Base-by-base conservation (phyloP, 64 coral and sea anemone genomes). In the Actinia tenebrosa region DNA sequence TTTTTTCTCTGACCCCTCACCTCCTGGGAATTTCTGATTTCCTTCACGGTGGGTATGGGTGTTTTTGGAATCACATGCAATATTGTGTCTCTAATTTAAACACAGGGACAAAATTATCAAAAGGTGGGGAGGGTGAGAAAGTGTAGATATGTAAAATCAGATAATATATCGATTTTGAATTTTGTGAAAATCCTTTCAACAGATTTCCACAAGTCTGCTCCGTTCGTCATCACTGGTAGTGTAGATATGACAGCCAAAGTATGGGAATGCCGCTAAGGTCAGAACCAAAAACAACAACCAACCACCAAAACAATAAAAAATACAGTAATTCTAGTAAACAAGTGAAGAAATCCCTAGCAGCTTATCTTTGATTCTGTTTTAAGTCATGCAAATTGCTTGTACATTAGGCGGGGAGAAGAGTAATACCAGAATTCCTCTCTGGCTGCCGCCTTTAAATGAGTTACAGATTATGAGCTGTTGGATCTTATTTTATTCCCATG, bases 191-290 rank as follows among this genome's bases (percentile, higher is more conserved):
- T 44, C 87, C 78, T 27, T 80, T 59, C 89, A 86, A 77, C 84
- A 99, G 97, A 99, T 95, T 99, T 99, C 89, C 93, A 99, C 88
- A 99, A 91, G 61, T 95, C 97, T 82, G 89, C 93, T 26, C 97
- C 97, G n/a, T 99, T 99, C 86, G 97, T 99, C 22, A 53, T 95
- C 22, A 99, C 97, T 79, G 97, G 97, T 71, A 99, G 97, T 64
- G 97, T 99, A 43, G 97, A 99, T 86, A 92, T 95, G 91, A 92
- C 97, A 52, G 89, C 94, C 54, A 95, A 94, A 91, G 93, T 99
- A 84, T 99, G 97, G 97, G 97, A 99, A 89, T 99, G 97, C 64
- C 97, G 97, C 80, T 99, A 87, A 92, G 59, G 69, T 75, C 71
- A 64, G 60, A 50, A 25, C 45, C 54, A 56, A 45, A 9, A 63